Evolutionary conservation across 2,113 vertebrate species (phyloP).

Genomic region (Larimichthys polyactis): DNA sequence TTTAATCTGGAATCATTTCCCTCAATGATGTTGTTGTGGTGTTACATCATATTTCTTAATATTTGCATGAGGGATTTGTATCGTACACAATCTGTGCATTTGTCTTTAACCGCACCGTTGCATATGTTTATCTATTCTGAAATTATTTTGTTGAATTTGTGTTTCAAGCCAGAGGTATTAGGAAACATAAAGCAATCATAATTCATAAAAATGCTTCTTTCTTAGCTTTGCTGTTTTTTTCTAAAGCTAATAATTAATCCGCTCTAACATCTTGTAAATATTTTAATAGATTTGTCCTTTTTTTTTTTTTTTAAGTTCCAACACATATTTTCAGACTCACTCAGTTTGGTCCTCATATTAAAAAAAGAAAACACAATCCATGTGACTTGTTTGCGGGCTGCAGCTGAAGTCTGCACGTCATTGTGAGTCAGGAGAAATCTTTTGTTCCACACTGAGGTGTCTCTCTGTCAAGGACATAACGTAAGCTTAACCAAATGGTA

Average conservation of each 20-base stretch:
- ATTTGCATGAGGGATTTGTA: constrained; percentile 19
- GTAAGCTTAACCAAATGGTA: neutral
- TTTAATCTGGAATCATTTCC: constrained; percentile 52
- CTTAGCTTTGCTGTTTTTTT: neutral
- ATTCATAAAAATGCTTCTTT: neutral
- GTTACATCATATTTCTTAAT: constrained; percentile 44
- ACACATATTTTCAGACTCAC: neutral
- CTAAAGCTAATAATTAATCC: constrained; percentile 2
- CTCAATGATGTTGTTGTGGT: neutral
- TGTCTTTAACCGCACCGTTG: neutral
- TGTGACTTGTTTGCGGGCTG: constrained; percentile 15
- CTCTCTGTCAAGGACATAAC: constrained; percentile 13
- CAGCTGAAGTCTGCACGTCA: constrained; percentile 16
- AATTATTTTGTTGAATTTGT: neutral
- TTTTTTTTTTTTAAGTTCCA: neutral
- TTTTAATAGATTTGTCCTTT: neutral
- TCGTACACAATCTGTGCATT: constrained; percentile 11
- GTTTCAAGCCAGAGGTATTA: neutral
- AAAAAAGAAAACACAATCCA: neutral
- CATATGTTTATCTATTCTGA: neutral
- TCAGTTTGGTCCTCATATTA: neutral
- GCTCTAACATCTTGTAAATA: neutral
- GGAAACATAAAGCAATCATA: neutral
- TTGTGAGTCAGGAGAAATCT: constrained; percentile 9
- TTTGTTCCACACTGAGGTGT: constrained; percentile 24